A percentile compares a stretch with the other conserved stretches of the same genome.
phyloP scores from a whole-genome alignment of 1,140 invertebrate genomes.

The Pygmarrhopalites habei region DNA sequence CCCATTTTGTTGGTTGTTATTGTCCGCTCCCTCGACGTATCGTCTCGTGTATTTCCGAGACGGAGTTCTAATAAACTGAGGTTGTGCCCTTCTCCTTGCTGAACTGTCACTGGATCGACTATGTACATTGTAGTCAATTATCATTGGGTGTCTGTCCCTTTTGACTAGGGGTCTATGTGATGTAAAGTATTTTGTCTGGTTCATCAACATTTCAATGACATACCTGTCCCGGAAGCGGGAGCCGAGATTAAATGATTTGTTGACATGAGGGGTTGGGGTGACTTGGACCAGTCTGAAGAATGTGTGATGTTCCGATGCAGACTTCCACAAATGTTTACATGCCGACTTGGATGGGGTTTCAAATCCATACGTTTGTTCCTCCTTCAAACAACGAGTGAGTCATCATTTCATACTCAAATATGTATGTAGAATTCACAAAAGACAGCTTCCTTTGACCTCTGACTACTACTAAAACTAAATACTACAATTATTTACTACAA shows the following conservation, averaged over 20 bases:
- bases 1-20: not conserved
- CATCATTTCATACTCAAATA: too few relatives aligned
- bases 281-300: constrained; percentile 89
- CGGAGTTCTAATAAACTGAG: constrained; percentile 77
- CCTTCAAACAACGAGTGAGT: constrained; percentile 56
- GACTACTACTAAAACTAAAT: too few relatives aligned
- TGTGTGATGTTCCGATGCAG: constrained; percentile 94
- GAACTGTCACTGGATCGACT: constrained; percentile 19
- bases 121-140: constrained; percentile 1
- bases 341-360: constrained; percentile 87
- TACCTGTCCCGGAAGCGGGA: constrained; percentile 63
- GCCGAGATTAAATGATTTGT: constrained; percentile 63
- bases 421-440: too few relatives aligned
- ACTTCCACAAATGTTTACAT: constrained; percentile 97
- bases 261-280: constrained; percentile 54
- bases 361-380: constrained; percentile 91
- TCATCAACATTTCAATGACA: not conserved
- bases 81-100: constrained; percentile 51
- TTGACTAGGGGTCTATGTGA: constrained; percentile 9
- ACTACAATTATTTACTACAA: too few relatives aligned
- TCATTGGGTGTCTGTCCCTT: not conserved
- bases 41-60: constrained; percentile 65
- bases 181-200: not conserved
- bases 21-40: constrained; percentile 56
- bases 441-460: too few relatives aligned